A percentile compares a stretch with the other conserved stretches of the same genome.
phyloP scores from a whole-genome alignment of 1,140 invertebrate genomes.

The Drosophila pectinifera region DNA sequence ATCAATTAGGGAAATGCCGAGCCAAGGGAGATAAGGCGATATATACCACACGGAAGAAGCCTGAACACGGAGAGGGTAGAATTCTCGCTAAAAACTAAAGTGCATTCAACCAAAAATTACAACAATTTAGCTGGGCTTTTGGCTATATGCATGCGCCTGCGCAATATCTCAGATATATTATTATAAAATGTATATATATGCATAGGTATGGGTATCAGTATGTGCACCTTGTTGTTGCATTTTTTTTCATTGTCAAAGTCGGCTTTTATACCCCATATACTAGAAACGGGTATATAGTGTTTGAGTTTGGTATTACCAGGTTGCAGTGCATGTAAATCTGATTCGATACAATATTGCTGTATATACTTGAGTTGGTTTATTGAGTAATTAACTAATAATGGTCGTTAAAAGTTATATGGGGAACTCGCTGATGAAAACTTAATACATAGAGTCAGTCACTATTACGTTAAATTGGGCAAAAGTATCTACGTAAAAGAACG shows the following conservation, averaged over 20 bases:
- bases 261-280: constrained; percentile 20
- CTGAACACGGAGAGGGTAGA: constrained; percentile 4
- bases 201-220: neutral
- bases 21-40: constrained; percentile 5
- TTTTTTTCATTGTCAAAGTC: constrained; percentile 65
- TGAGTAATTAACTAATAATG: constrained; percentile 2
- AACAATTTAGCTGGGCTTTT: constrained; percentile 19
- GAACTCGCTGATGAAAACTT: no score
- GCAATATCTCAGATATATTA: constrained; percentile 14
- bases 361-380: neutral
- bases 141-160: constrained; percentile 11
- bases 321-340: neutral
- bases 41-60: neutral
- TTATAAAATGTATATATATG: constrained; percentile 7
- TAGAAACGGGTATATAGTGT: constrained; percentile 11
- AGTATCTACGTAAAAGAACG: no score
- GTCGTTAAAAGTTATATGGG: neutral
- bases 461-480: no score
- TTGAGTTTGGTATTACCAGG: constrained; percentile 27
- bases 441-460: neutral
- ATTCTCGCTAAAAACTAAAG: constrained; percentile 56
- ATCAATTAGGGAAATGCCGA: constrained; percentile 12
- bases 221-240: constrained; percentile 6
- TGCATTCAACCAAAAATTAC: constrained; percentile 76
- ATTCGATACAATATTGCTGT: neutral